Evolutionary conservation across 2,797 vertebrate genomes (phyloP).

Genomic region (Tokudaia muenninki): DNA sequence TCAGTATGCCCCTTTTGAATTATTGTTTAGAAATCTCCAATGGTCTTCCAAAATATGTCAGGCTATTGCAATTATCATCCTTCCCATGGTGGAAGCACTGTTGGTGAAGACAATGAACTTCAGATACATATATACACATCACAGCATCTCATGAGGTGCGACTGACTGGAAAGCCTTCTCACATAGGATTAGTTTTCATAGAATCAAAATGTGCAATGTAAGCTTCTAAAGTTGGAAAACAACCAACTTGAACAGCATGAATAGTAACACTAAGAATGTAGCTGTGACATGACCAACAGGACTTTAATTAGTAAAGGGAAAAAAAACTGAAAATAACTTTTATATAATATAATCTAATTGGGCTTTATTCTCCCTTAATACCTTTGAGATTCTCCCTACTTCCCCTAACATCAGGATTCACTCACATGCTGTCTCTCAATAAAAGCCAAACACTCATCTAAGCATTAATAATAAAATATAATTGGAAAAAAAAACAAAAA

Average conservation of each 20-base stretch:
- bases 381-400: not conserved
- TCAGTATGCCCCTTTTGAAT: not conserved
- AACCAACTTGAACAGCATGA: not conserved
- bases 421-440: not conserved
- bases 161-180: not conserved
- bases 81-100: not conserved
- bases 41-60: not conserved
- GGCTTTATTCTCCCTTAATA: not conserved
- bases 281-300: not conserved
- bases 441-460: not conserved
- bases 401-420: not conserved
- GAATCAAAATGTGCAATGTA: not conserved
- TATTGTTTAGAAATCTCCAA: not conserved
- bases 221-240: not conserved
- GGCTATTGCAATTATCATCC: not conserved
- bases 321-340: not conserved
- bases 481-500: not conserved
- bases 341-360: not conserved
- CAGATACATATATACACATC: no score
- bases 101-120: not conserved
- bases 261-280: not conserved
- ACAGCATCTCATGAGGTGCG: no score
- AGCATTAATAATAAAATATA: not conserved
- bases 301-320: no score
- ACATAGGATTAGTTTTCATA: not conserved